A percentile compares a stretch with the other conserved stretches of the same genome.
phyloP scores from a whole-genome alignment of 1,140 invertebrate species.

The Monochamus saltuarius region DNA sequence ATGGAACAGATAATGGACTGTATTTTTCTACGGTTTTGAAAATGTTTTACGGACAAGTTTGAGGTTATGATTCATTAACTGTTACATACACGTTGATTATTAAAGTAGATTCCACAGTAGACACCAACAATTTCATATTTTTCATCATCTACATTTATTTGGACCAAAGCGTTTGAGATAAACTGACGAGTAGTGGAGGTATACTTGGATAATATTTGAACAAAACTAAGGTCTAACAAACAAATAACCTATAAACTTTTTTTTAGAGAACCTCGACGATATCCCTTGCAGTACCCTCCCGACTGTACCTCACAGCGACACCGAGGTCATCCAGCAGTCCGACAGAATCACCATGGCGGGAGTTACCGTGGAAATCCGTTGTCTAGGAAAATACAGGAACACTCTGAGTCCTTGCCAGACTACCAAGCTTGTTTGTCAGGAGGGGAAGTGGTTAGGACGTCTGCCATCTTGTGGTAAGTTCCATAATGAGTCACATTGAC shows the following conservation, averaged over 20 bases:
- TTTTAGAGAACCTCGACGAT: conserved; percentile 26
- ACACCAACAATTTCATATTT: too few species aligned
- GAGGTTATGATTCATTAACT: neutral
- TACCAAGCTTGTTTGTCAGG: conserved; percentile 38
- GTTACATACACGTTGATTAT: too few species aligned
- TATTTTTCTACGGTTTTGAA: neutral
- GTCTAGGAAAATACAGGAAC: conserved; percentile 37
- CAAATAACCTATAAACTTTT: too few species aligned
- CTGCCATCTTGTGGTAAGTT: conserved; percentile 44
- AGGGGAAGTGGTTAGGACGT: conserved; percentile 43
- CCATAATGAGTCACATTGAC: neutral
- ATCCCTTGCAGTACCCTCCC: conserved; percentile 27
- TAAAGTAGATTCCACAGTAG: too few species aligned
- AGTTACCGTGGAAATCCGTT: conserved; percentile 40
- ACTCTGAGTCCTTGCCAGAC: conserved; percentile 36
- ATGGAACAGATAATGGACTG: neutral
- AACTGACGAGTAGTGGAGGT: too few species aligned
- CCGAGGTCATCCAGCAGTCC: conserved; percentile 27
- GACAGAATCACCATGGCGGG: conserved; percentile 27
- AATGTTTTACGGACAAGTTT: neutral
- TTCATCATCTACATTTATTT: too few species aligned
- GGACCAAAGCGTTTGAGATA: too few species aligned
- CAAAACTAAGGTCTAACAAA: too few species aligned
- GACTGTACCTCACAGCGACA: conserved; percentile 14
- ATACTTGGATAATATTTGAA: too few species aligned